phyloP scores from a whole-genome alignment of 2,888 invertebrate species.

The Clostera curtula region DNA sequence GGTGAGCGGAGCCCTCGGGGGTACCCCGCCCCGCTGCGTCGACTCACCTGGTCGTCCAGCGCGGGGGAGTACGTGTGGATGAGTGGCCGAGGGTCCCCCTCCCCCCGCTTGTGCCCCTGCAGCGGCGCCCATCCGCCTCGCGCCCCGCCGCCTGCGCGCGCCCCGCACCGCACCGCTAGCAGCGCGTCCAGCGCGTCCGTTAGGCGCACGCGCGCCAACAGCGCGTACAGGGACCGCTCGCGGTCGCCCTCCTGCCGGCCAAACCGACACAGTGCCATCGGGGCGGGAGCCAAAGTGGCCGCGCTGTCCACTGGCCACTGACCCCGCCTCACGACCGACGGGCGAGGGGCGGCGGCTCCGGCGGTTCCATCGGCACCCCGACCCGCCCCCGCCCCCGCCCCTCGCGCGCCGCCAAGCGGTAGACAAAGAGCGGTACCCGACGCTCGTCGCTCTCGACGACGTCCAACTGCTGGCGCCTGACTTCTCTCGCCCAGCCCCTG shows the following conservation, averaged over 20 bases:
- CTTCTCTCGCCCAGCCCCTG: slow-evolving; percentile 55
- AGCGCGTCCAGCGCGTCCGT: slow-evolving; percentile 53
- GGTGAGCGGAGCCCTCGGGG: no score
- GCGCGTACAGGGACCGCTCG: slow-evolving; percentile 46
- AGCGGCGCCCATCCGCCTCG: slow-evolving; percentile 32
- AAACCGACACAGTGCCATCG: slow-evolving; percentile 1
- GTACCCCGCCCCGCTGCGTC: no score
- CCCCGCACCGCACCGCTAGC: slow-evolving; percentile 42
- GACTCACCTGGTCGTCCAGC: slow-evolving; percentile 48
- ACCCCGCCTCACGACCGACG: no score
- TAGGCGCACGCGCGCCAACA: slow-evolving; percentile 48
- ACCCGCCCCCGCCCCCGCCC: no score
- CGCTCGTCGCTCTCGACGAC: slow-evolving; percentile 31
- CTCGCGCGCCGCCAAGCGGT: no score
- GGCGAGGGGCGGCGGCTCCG: no score
- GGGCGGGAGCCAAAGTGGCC: no score
- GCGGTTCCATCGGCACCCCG: no score
- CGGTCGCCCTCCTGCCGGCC: slow-evolving; percentile 30
- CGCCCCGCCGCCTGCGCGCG: slow-evolving; percentile 40
- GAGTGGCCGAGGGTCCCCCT: no score
- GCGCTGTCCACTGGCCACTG: no score
- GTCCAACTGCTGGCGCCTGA: slow-evolving; percentile 45
- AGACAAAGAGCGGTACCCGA: slow-evolving; percentile 26
- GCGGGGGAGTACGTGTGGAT: slow-evolving; percentile 39
- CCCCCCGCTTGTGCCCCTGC: no score